Percentiles rank a stretch among this genome's conserved stretches.
Evolutionary conservation across 2,797 vertebrate species (phyloP).

Genomic region (Echiichthys vipera): DNA sequence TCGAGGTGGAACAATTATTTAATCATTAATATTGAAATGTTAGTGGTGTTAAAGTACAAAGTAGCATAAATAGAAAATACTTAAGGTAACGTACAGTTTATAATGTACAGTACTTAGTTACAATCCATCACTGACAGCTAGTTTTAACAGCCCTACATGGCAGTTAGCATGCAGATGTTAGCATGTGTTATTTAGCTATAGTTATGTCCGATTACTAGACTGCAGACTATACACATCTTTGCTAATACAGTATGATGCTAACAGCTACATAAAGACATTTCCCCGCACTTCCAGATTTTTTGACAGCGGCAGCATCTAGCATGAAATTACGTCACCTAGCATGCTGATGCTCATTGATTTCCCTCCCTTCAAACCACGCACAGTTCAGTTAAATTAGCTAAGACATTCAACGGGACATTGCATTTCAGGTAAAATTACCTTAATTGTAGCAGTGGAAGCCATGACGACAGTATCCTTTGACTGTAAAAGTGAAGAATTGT

Average conservation of each 20-base stretch:
- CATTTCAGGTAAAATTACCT: constrained; percentile 66
- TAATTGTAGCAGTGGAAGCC: constrained; percentile 68
- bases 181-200: background rate
- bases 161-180: background rate
- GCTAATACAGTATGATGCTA: constrained; percentile 7
- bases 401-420: background rate
- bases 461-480: constrained; percentile 33
- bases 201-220: accelerated
- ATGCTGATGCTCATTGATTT: background rate
- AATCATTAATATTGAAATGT: too few relatives aligned
- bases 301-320: background rate
- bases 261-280: background rate
- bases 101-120: background rate
- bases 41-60: background rate
- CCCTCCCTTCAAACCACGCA: background rate
- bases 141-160: too few relatives aligned
- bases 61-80: background rate
- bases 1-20: background rate
- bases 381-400: accelerated
- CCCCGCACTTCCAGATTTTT: constrained; percentile 23
- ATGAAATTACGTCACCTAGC: background rate
- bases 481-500: background rate
- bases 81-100: background rate
- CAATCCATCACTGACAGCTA: too few relatives aligned
- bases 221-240: background rate